Conservation (phyloP, 1,140 invertebrate species). For the Drosophila rhopaloa region DNA sequence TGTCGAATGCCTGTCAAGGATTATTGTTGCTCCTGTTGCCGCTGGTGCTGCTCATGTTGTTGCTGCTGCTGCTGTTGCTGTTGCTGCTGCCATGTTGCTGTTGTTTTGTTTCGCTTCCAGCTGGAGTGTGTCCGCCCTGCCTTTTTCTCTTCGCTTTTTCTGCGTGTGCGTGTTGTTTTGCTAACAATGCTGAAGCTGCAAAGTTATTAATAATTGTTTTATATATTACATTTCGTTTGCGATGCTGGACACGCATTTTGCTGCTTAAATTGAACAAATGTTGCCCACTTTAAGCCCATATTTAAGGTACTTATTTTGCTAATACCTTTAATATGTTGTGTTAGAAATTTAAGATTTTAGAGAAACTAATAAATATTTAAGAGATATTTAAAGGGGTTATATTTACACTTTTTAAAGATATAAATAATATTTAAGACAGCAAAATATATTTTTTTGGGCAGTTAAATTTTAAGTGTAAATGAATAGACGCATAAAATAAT, state of each 20-base stretch:
- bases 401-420: too few relatives aligned
- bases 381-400: too few relatives aligned
- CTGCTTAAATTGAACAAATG: background rate
- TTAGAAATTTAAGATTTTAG: too few relatives aligned
- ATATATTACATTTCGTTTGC: constrained; percentile 15
- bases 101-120: constrained; percentile 25
- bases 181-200: constrained; percentile 42
- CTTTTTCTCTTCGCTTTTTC: background rate
- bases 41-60: constrained; percentile 26
- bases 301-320: too few relatives aligned
- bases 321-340: too few relatives aligned
- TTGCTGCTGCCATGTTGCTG: constrained; percentile 5
- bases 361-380: too few relatives aligned
- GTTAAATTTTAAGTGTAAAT: too few relatives aligned
- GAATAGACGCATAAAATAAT: too few relatives aligned
- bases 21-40: constrained; percentile 52
- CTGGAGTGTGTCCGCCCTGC: constrained; percentile 11
- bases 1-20: constrained; percentile 64
- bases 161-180: constrained; percentile 21
- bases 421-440: too few relatives aligned
- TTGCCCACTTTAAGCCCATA: background rate
- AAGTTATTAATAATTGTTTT: constrained; percentile 59
- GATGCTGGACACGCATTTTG: constrained; percentile 22
- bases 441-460: too few relatives aligned
- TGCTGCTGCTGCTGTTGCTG: constrained; percentile 11